phyloP scores from a whole-genome alignment of 2,888 invertebrate genomes.

The Harpalus rubripes region DNA sequence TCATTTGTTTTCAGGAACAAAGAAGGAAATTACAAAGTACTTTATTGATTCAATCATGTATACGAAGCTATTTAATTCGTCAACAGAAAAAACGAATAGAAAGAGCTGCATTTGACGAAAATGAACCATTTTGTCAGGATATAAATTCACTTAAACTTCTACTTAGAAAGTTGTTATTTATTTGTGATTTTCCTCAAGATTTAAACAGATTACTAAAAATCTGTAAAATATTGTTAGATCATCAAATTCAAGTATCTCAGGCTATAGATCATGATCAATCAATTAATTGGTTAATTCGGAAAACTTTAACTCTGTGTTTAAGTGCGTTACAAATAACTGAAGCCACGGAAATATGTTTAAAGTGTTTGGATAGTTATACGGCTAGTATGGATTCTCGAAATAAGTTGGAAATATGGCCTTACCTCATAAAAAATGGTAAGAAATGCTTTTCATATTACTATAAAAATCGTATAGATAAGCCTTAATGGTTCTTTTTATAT shows the following conservation, averaged over 20 bases:
- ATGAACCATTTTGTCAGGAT: slow-evolving; percentile 78
- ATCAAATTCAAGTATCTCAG: slow-evolving; percentile 75
- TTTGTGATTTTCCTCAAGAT: slow-evolving; percentile 86
- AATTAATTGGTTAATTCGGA: slow-evolving; percentile 77
- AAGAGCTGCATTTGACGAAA: slow-evolving; percentile 85
- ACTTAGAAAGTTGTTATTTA: slow-evolving; percentile 86
- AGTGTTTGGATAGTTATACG: slow-evolving; percentile 89
- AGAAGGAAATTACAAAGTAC: slow-evolving; percentile 87
- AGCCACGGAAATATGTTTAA: slow-evolving; percentile 84
- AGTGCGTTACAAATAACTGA: slow-evolving; percentile 71
- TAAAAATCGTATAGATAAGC: no score
- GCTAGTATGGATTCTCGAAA: slow-evolving; percentile 72
- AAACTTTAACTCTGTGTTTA: slow-evolving; percentile 74
- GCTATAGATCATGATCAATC: slow-evolving; percentile 73
- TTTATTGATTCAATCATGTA: slow-evolving; percentile 89
- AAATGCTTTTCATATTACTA: background rate
- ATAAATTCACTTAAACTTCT: slow-evolving; percentile 80
- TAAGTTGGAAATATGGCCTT: slow-evolving; percentile 78
- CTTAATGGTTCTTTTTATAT: no score
- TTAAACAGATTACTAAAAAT: slow-evolving; percentile 80
- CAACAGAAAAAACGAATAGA: slow-evolving; percentile 84
- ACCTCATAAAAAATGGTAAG: slow-evolving; percentile 81
- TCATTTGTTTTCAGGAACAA: slow-evolving; percentile 79
- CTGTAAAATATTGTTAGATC: slow-evolving; percentile 76
- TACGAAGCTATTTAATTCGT: slow-evolving; percentile 86